phyloP scores from a whole-genome alignment of 2,113 vertebrate genomes.

The Suncus etruscus region DNA sequence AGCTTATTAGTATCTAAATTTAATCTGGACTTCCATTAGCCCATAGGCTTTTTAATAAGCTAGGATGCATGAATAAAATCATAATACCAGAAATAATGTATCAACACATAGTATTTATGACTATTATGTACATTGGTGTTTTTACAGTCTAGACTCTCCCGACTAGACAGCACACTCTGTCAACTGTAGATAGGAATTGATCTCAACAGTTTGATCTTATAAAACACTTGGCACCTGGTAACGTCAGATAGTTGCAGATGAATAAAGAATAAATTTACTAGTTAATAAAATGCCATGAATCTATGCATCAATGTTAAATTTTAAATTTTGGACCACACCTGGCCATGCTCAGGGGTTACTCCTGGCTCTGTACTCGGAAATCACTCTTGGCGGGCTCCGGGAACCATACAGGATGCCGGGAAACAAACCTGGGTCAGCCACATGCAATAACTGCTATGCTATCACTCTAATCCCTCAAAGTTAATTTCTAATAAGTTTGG shows the following conservation, averaged over 20 bases:
- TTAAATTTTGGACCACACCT: background rate
- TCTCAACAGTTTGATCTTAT: background rate
- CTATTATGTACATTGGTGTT: background rate
- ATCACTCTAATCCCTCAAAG: background rate
- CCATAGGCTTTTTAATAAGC: background rate
- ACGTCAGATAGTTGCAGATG: background rate
- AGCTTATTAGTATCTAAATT: constrained; percentile 4
- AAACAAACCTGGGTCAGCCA: too few species aligned
- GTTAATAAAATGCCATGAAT: background rate
- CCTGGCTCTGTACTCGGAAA: too few species aligned
- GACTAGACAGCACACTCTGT: fast-evolving
- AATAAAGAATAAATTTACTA: background rate
- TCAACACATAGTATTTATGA: background rate
- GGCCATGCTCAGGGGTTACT: too few species aligned
- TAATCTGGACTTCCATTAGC: background rate
- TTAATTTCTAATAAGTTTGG: background rate
- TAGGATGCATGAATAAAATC: constrained; percentile 7
- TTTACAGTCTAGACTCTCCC: background rate
- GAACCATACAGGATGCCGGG: too few species aligned
- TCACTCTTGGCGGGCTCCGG: too few species aligned
- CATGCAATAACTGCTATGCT: too few species aligned
- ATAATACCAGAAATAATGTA: background rate
- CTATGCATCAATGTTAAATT: background rate
- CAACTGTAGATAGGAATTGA: too few species aligned
- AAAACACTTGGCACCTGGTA: background rate